Conservation (phyloP, 2,797 vertebrate species). For the Gambelia wislizenii region DNA sequence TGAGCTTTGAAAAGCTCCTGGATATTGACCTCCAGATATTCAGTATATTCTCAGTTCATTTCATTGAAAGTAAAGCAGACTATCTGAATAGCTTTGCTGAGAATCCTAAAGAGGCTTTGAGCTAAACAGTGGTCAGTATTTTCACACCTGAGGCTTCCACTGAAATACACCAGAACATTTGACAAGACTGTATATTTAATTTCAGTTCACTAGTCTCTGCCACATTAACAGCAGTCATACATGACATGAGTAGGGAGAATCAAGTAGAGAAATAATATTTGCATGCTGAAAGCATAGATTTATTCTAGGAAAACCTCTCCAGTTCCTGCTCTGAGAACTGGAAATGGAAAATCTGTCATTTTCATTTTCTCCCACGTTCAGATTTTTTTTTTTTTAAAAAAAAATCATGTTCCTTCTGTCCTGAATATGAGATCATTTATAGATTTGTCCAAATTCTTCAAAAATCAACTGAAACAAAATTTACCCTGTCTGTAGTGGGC, state of each 20-base stretch:
- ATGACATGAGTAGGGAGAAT: neutral
- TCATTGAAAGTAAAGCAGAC: neutral
- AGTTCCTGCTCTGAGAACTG: too few species aligned
- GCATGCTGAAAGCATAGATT: neutral
- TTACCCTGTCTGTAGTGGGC: too few species aligned
- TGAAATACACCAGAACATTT: neutral
- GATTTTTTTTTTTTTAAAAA: too few species aligned
- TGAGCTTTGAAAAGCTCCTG: neutral
- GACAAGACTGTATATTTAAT: neutral
- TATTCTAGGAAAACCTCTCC: neutral
- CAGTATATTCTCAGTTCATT: neutral
- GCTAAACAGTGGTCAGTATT: neutral
- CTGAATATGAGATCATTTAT: too few species aligned
- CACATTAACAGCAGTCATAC: neutral
- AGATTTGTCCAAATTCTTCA: too few species aligned
- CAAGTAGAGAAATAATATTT: neutral
- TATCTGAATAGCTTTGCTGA: neutral
- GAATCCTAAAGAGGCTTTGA: neutral
- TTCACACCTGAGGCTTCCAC: neutral
- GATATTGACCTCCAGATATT: slow-evolving; percentile 4
- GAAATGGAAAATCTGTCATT: too few species aligned
- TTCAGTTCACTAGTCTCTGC: neutral
- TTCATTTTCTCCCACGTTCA: too few species aligned
- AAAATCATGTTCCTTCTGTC: too few species aligned
- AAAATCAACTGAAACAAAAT: too few species aligned